Evolutionary conservation across 2,113 vertebrate species (phyloP), one percentile per base, ranked within the genome.

Genomic region (Lamprotornis superbus): DNA sequence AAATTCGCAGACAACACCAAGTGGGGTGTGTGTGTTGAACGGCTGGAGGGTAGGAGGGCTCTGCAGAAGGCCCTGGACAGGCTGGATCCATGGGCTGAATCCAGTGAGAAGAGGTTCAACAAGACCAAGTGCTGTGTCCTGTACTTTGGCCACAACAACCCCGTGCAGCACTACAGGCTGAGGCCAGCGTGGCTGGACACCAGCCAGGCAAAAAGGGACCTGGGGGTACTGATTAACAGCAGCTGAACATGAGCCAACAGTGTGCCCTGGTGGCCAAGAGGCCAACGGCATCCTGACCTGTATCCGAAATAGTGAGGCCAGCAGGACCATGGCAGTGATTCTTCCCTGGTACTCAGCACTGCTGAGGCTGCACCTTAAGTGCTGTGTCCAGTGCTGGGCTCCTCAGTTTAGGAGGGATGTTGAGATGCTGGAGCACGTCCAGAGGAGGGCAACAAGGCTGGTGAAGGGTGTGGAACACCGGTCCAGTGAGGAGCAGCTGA

Each of bases 101-200:
- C 10, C 52, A 56, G 0, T 5, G 22, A 33, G 9, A 16, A 0
- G 17, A 68, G 27, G 13, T 25, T 37, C 40, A 81, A 6, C 40
- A 47, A 37, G 63, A 22, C n/a, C 42, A 27, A 47, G 52, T 17
- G 42, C 42, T 8, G 8, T 10, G 28, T 39, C 13, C 63, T 39
- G n/a, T 19, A 47, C 63, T 81, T 47, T 25, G n/a, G 42, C 52
- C n/a, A 80, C 50, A 81, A 68, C 22, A 27, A 17, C 14, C n/a
- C 42, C 52, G 12, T 8, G 64, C 11, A 33, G 78, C 13, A 12
- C 52, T 39, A 21, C 16, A 39, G 63, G 22, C 17, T 68, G 78
- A 14, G 42, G 42, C 39, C n/a, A 39, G n/a, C 15, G 77, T 20
- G 16, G 21, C 42, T 27, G 42, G n/a, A 47, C n/a, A 44, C 5